Evolutionary conservation across 2,888 invertebrate genomes (phyloP), one percentile per base, ranked within the genome.

Genomic region (Mongoloraphidia duomilia): DNA sequence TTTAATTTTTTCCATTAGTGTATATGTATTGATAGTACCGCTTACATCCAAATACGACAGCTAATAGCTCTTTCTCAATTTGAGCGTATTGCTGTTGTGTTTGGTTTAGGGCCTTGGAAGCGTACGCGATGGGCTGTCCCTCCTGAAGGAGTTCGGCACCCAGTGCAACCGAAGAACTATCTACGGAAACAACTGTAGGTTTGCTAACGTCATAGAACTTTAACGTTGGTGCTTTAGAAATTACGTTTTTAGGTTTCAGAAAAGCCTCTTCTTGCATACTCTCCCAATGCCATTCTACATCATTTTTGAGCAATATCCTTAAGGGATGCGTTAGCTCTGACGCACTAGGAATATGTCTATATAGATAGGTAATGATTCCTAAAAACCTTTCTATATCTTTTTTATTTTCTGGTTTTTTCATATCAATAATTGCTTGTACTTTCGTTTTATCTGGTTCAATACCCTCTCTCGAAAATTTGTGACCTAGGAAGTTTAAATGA

Each of bases 61-160:
- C 63, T 36, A 62, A 46, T 9, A 59, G 53, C 50, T 64, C 63
- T 52, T 63, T 62, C 47, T 64, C 62, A 8, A 63, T 62, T 49
- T 62, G 61, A 13, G 59, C 55, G 53, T 60, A 62, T 9, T 49
- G 54, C 41, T 53, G 26, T 53, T 63, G 59, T 8, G 58, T 59
- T 34, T 44, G 45, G 11, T 46, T 50, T 34, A 63, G 47, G 1
- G 60, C 50, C 52, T 56, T 58, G 36, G 62, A 61, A 9, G 62
- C 64, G 55, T 62, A 65, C 8, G 58, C 60, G n/a, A 63, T 55
- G 6, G 63, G 63, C 47, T 60, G 55, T 13, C 56, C 56, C 34
- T 64, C 55, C 54, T 64, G 63, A 9, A 64, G 43, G 8, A 64
- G 49, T 9, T 58, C 61, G 33, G 62, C 59, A 10, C 63, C 65